Base-by-base conservation (phyloP, 1,140 invertebrate species). In the Zaprionus tsacasi region DNA sequence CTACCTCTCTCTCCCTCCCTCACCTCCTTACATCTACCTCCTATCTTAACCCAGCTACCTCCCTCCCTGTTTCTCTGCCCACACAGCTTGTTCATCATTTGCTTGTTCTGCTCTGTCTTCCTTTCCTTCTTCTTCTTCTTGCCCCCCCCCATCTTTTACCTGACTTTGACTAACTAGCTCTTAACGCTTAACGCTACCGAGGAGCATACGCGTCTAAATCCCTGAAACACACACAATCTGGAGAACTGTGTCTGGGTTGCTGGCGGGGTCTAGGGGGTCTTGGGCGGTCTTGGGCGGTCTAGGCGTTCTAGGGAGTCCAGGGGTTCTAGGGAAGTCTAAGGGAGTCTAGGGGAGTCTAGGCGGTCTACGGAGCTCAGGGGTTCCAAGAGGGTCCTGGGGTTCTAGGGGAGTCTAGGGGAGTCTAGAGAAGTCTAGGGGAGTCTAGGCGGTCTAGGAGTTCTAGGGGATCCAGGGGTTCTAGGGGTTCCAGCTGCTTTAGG, bases 141-240 rank as follows among this genome's bases (percentile, higher is more conserved):
- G 60, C 59, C 27, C 13, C 36, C 15, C 59, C 48, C 21, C 21
- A 21, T 21, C 21, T 21, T 21, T 70, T 68, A 70, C 59, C 75
- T 74, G 75, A 72, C 78, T 74, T 66, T 73, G 70, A 70, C 78
- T 79, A 74, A 79, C 78, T 79, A 78, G 78, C 78, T 79, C 74
- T 72, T 78, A 73, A 66, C 48, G 70, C 70, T 69, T 56, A 59
- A 61, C 61, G 45, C 21, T 56, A 30, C 33, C 43, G 54, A 60
- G 33, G 27, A 30, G 27, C 56, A 60, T 38, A 61, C 17, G 59
- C 40, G 66, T 27, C 55, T 58, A 72, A 67, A 67, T 48, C 30
- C 64, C 57, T 59, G 67, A 54, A 68, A 33, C 25, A 15, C 21
- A 63, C 25, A 15, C 21, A 63, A 21, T 11, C n/a, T 48, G n/a